Base-by-base conservation (phyloP, 1,140 invertebrate species). In the Conus ventricosus region DNA sequence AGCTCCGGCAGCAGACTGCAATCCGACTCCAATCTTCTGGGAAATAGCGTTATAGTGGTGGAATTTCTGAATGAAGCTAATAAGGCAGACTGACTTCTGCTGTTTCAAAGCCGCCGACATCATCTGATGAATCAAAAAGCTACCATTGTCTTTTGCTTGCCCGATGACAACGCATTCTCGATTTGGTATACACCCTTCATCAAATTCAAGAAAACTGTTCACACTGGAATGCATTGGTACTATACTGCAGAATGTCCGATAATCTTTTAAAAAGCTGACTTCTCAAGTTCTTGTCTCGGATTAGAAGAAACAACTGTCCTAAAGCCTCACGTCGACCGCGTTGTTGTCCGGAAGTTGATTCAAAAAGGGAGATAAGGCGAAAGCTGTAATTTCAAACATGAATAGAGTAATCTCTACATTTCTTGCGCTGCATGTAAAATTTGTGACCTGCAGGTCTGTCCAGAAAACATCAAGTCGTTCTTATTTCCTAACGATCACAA, bases 31-130 rank as follows among this genome's bases (percentile, higher is more conserved):
- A 83, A 92, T 88, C 85, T 93, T 93, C 67, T 90, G 89, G 23
- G 91, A 89, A 57, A 93, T 90, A 6, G 88, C 83, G 83, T 89
- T 91, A 82, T 90, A 93, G 91, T 93, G 93, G 78, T 90, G 90
- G 39, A 92, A 92, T 17, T 90, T 90, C 67, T 93, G 92, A 25
- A 88, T 55, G 27, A 93, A 89, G 60, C 89, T 88, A 0, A 93
- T 20, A 13, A 93, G 89, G 75, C 90, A 89, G 5, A 93, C 91
- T 17, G 20, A 53, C n/a, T n/a, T 87, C 2, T 88, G 86, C 60
- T 89, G 54, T 85, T 89, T 92, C 20, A 93, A 53, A 23, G 84
- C 89, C 53, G 80, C 88, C 20, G 88, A 89, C 20, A 93, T 53
- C 60, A 91, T 89, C 83, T 92, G 90, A 76, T 93, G 92, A 27